Evolutionary conservation across 92 coral and sea anemone genomes (phyloP), one percentile per base, ranked within the genome.

Genomic region (Siderastrea siderea): DNA sequence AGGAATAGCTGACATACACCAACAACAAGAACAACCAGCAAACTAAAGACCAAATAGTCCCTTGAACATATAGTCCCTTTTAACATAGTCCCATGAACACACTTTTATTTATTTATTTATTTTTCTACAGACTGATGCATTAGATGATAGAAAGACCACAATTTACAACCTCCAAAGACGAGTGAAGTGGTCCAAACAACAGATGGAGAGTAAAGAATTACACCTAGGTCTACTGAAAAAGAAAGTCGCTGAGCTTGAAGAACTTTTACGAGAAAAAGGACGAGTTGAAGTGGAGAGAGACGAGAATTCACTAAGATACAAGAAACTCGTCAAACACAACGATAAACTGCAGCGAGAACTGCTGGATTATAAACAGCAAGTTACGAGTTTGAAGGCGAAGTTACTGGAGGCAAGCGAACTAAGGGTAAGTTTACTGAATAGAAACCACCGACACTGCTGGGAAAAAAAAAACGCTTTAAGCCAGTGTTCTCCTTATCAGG

Each of bases 131-230:
- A 92, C 97, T 50, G 99, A 94, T 64, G 99, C 99, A 6, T 70
- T 97, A 17, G 98, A 97, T 61, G 99, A 97, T 75, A 95, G 99
- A 50, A 97, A 92, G 82, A 97, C 98, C 3, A 90, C 99, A 2
- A 97, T 97, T 81, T 97, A 95, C 80, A 95, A 91, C 80, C 96
- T 97, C 3, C 99, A 97, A 67, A 91, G 99, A 68, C 91, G 96
- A 57, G 86, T 97, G 58, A 97, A 97, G 67, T 97, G 99, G 99
- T 94, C 96, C 14, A 97, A 97, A 80, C 99, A 97, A 83, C 99
- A 97, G 75, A 86, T 94, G 2, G 98, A 97, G 90, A 97, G 99
- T 80, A 97, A 97, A 86, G 99, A 97, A 15, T 80, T 97, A 6
- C 98, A 96, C 52, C 93, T 94, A 47, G 99, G 99, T 0, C 62